phyloP scores from a whole-genome alignment of 2,113 vertebrate genomes.

The Arvicanthis niloticus region DNA sequence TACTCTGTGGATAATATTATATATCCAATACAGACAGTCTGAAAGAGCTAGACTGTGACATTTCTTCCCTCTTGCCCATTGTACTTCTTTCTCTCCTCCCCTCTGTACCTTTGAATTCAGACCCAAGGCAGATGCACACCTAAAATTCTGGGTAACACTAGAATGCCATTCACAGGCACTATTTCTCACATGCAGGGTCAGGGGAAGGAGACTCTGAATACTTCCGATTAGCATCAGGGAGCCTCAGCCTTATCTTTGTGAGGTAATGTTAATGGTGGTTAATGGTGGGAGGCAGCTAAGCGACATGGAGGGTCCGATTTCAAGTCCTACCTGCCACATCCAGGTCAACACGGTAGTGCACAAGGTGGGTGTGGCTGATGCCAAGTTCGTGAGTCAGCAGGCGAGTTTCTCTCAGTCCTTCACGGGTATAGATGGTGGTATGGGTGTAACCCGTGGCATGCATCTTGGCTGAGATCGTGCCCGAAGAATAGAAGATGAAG shows the following conservation, averaged over 20 bases:
- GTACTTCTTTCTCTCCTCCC: no score
- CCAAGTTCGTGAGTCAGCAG: background rate
- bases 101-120: background rate
- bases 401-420: background rate
- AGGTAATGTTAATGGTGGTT: background rate
- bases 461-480: constrained; percentile 85
- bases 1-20: background rate
- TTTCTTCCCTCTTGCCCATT: background rate
- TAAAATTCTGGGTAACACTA: background rate
- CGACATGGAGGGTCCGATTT: background rate
- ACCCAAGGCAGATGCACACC: background rate
- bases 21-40: no score
- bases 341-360: background rate
- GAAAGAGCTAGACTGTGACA: background rate
- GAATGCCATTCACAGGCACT: background rate
- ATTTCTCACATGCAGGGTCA: background rate
- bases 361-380: background rate
- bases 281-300: background rate
- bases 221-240: background rate
- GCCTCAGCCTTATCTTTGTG: background rate
- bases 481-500: constrained; percentile 82
- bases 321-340: background rate
- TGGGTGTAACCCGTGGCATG: background rate
- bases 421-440: background rate
- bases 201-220: background rate